Conservation (phyloP, 2,113 vertebrate species). For the Psittacus erithacus region DNA sequence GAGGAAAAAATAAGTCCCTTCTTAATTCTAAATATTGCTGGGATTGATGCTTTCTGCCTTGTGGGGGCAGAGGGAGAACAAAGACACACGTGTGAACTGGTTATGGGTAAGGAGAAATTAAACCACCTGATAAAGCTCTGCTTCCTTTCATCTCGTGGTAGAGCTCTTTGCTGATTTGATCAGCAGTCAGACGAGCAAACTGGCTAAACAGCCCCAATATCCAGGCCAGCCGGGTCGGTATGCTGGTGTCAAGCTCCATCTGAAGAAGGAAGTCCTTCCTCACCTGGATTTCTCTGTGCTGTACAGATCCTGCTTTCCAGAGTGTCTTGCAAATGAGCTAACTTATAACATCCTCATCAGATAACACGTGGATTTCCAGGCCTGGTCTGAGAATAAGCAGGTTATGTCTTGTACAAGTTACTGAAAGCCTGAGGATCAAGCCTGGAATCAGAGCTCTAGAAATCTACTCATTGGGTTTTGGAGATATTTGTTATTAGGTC, state of each 20-base stretch:
- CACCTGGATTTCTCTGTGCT: not conserved
- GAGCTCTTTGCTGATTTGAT: not conserved
- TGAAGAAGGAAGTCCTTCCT: not conserved
- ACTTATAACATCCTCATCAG: not conserved
- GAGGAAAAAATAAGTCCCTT: not conserved
- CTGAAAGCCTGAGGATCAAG: not conserved
- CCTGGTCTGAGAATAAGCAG: not conserved
- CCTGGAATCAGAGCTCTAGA: not conserved
- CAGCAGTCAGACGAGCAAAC: not conserved
- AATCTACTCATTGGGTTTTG: not conserved
- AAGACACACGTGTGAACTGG: not conserved
- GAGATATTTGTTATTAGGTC: not conserved
- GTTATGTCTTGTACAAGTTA: not conserved
- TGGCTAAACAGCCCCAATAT: not conserved
- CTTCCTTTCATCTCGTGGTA: slow-evolving; percentile 29
- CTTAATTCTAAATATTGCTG: slow-evolving; percentile 18
- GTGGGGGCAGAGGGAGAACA: slow-evolving; percentile 17
- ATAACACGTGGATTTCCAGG: not conserved
- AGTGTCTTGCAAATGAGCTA: fast-evolving
- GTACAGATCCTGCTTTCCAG: not conserved
- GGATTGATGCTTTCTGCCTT: not conserved
- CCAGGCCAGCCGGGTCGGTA: not conserved
- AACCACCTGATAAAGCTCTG: not conserved
- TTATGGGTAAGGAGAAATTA: slow-evolving; percentile 25
- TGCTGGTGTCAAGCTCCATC: not conserved